Evolutionary conservation across 2,888 invertebrate genomes (phyloP).

Genomic region (Pollenia griseotomentosa): DNA sequence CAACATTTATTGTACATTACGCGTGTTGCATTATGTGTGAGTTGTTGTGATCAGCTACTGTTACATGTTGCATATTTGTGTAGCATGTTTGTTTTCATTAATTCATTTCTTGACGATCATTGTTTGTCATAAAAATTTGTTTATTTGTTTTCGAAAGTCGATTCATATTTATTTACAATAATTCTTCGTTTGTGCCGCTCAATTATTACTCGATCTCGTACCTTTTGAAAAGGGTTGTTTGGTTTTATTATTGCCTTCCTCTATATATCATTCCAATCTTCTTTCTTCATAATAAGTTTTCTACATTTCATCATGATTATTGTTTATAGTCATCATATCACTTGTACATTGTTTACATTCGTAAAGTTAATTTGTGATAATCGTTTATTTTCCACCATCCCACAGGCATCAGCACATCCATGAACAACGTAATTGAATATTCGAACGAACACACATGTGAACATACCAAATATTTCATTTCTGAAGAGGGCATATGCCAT

Average conservation of each 20-base stretch:
- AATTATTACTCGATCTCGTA: not conserved
- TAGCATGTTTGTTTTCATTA: slow-evolving; percentile 55
- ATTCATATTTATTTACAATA: slow-evolving; percentile 61
- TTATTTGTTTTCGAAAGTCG: slow-evolving; percentile 60
- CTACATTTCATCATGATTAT: slow-evolving; percentile 32
- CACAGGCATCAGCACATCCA: slow-evolving; percentile 16
- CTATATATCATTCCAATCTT: slow-evolving; percentile 39
- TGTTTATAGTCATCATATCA: slow-evolving; percentile 46
- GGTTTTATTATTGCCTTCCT: slow-evolving; percentile 1
- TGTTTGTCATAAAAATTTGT: slow-evolving; percentile 68
- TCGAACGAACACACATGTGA: not conserved
- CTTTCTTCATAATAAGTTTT: slow-evolving; percentile 4
- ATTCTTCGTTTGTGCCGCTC: not conserved
- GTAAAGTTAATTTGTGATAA: slow-evolving; percentile 70
- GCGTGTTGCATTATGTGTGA: slow-evolving; percentile 13
- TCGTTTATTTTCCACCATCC: slow-evolving; percentile 60
- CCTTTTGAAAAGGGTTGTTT: slow-evolving; percentile 60
- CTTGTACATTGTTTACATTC: slow-evolving; percentile 70
- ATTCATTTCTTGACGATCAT: slow-evolving; percentile 55
- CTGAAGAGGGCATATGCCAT: slow-evolving; percentile 12
- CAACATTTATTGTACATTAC: slow-evolving; percentile 44
- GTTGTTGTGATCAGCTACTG: slow-evolving; percentile 36
- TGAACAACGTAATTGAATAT: not conserved
- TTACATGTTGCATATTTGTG: slow-evolving; percentile 32
- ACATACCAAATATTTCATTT: not conserved